Conservation (phyloP, 1,140 invertebrate species). For the Adelges cooleyi region DNA sequence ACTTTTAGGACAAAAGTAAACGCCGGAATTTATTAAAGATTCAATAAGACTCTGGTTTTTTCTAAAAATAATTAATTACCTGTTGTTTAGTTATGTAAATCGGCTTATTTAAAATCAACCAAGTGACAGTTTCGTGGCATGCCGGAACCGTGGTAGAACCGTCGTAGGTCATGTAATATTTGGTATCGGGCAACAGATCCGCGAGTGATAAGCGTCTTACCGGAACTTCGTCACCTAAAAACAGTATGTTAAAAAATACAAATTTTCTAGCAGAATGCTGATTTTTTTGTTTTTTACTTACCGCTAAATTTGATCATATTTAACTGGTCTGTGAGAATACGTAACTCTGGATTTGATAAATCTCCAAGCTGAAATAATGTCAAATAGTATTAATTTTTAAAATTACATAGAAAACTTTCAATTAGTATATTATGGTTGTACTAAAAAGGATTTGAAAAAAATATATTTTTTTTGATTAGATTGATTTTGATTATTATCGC, state of each 20-base stretch:
- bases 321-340: conserved; percentile 74
- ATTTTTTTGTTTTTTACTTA: conserved; percentile 39
- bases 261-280: background rate
- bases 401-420: too few species aligned
- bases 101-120: conserved; percentile 92
- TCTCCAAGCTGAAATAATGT: conserved; percentile 70
- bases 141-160: conserved; percentile 89
- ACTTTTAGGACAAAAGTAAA: too few species aligned
- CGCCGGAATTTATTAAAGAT: too few species aligned
- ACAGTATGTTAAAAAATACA: background rate
- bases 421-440: too few species aligned
- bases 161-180: conserved; percentile 95
- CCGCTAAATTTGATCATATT: conserved; percentile 77
- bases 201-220: conserved; percentile 70
- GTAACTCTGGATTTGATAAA: conserved; percentile 70
- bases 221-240: conserved; percentile 61
- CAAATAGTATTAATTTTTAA: too few species aligned
- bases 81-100: conserved; percentile 92
- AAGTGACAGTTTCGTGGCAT: conserved; percentile 86
- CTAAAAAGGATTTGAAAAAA: too few species aligned
- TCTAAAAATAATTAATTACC: conserved; percentile 44
- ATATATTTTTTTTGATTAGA: too few species aligned
- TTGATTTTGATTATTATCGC: too few species aligned
- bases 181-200: conserved; percentile 78
- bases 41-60: too few species aligned